Conservation (phyloP, 2,888 invertebrate genomes). For the Drosophila meridiana region DNA sequence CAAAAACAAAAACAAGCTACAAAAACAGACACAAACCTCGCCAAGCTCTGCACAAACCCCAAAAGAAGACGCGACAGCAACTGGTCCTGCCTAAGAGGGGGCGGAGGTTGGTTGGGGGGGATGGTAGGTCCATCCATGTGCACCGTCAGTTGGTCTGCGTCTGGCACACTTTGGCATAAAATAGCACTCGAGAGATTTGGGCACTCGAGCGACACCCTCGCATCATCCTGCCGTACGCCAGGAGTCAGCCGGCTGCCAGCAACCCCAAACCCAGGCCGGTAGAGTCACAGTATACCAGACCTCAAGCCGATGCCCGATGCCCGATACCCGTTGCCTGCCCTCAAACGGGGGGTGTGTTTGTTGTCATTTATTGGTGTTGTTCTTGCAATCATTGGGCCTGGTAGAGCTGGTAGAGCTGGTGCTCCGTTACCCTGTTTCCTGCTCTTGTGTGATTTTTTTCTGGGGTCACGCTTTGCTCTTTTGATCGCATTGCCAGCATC, state of each 20-base stretch:
- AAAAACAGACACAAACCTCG: conserved; percentile 10
- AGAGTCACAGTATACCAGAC: conserved; percentile 12
- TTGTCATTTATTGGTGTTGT: conserved; percentile 83
- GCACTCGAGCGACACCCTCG: conserved; percentile 48
- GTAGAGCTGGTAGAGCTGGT: conserved; percentile 20
- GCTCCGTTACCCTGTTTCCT: neutral
- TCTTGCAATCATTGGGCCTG: conserved; percentile 49
- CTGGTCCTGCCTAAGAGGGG: conserved; percentile 40
- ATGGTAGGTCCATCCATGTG: neutral
- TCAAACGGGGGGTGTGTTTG: conserved; percentile 77
- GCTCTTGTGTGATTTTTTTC: conserved; percentile 74
- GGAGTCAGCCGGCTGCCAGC: conserved; percentile 53
- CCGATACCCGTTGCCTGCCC: neutral
- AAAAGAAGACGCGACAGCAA: conserved; percentile 31
- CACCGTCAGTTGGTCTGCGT: conserved; percentile 43
- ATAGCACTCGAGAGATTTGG: conserved; percentile 83
- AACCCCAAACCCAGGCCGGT: conserved; percentile 38
- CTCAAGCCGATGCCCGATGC: conserved; percentile 17
- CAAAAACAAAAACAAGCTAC: neutral
- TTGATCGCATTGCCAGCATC: conserved; percentile 56
- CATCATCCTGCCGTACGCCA: conserved; percentile 34
- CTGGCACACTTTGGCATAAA: conserved; percentile 83
- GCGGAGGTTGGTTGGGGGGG: neutral
- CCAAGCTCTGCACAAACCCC: conserved; percentile 18
- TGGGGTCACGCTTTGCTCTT: conserved; percentile 81